These are phyloP conservation scores for Luidia sarsii DNA, from an alignment of 53 echinoderm and acorn worm genomes.

Conservation along the genomic window DNA sequence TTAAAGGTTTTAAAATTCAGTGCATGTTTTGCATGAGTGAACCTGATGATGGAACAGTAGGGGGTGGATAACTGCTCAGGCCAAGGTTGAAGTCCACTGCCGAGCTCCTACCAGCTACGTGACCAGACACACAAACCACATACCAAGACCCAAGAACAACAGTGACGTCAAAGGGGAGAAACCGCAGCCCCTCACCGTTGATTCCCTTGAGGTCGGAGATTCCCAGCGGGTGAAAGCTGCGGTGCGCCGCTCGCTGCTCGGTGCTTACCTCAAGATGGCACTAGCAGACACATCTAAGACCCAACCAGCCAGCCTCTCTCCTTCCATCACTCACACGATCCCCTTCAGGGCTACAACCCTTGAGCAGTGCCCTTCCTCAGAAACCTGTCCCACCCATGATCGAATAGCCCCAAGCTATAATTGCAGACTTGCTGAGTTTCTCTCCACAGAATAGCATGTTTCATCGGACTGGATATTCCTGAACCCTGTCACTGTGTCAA, in stretches of 20 bases:
- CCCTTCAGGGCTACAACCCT: no score
- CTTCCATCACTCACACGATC: no score
- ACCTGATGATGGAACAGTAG: slow-evolving; percentile 6
- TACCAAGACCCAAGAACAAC: no score
- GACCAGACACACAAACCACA: slow-evolving; percentile 32
- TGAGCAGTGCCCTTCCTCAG: no score
- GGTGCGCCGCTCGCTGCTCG: neutral
- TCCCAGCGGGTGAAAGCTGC: neutral
- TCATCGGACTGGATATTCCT: no score
- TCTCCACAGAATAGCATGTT: no score
- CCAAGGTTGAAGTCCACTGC: neutral
- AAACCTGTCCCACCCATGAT: no score
- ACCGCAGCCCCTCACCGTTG: neutral
- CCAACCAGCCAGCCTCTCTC: neutral
- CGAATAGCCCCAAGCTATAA: no score
- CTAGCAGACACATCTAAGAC: neutral
- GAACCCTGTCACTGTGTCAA: no score
- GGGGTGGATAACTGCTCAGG: neutral
- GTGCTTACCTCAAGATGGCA: neutral
- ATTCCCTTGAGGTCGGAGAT: slow-evolving; percentile 1
- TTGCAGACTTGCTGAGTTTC: no score
- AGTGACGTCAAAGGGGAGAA: slow-evolving; percentile 41
- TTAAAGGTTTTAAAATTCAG: no score
- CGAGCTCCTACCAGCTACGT: slow-evolving; percentile 5
- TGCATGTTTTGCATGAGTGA: neutral